Base-by-base conservation (phyloP, 2,113 vertebrate species). In the Corythoichthys intestinalis region DNA sequence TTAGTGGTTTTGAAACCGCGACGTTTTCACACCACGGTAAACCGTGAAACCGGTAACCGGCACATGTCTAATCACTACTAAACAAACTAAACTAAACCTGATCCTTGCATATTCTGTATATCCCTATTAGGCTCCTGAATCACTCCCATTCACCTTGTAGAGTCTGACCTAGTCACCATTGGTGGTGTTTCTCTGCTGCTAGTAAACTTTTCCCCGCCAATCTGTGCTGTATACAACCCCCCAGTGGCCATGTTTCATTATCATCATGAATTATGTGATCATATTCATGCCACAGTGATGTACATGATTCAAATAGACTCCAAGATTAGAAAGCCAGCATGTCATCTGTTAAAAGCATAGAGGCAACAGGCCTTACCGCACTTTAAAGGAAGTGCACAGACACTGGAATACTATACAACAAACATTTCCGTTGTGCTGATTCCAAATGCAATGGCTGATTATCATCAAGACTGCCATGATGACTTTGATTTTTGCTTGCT, bases 301-400 rank as follows among this genome's bases (percentile, higher is more conserved):
- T 77, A 73, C 66, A 67, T 38, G 74, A 69, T 74, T 37, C 57
- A 76, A 72, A 82, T 71, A 77, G 73, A 87, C 82, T 71, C 66
- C 69, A 68, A 72, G 76, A 85, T 85, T 87, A 80, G 71, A 80
- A 79, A 83, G 78, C 69, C 83, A 75, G 83, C 80, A 56, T 77
- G 77, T 67, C 75, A 79, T 83, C 77, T 80, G 65, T 82, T 83
- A 68, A 82, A 80, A 86, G 82, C 78, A 76, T 73, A 72, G 53
- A 69, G 67, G 76, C 84, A 77, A 58, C 54, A 79, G 76, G 72
- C 78, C 62, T 73, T 75, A 75, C 75, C 74, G 63, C 74, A 70
- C 75, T 63, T 71, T 58, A 28, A 9, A 79, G 81, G 82, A 78
- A 52, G 74, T 56, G 70, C 75, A 75, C 62, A 72, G 34, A 34